These are phyloP conservation scores for Leptodactylus fuscus DNA, from an alignment of 2,113 vertebrate genomes.

Conservation along the genomic window DNA sequence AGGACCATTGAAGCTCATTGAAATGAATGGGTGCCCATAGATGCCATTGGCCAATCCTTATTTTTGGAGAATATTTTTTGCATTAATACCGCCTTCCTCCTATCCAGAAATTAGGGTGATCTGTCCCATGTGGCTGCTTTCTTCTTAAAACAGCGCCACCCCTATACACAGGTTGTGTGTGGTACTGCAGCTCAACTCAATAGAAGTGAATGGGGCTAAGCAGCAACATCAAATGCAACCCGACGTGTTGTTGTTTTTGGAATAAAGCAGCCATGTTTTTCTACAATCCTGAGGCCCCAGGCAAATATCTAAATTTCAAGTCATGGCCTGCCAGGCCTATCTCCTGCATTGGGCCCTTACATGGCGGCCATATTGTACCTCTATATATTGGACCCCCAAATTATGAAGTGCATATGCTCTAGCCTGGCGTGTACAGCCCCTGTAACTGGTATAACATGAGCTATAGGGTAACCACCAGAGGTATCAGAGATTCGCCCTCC, in stretches of 20 bases:
- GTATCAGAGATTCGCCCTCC: no score
- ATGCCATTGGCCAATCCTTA: not conserved
- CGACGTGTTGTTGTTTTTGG: not conserved
- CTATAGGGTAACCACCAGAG: no score
- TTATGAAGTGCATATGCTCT: no score
- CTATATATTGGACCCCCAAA: no score
- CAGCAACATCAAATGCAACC: not conserved
- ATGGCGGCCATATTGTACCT: no score
- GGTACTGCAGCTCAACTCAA: not conserved
- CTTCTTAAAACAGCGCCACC: not conserved
- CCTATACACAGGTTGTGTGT: not conserved
- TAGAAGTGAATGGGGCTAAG: not conserved
- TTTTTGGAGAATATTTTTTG: not conserved
- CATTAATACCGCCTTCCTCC: not conserved
- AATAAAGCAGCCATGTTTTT: not conserved
- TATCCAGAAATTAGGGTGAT: not conserved
- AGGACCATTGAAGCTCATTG: not conserved
- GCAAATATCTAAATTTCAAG: no score
- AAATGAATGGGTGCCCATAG: no score
- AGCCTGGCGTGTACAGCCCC: no score
- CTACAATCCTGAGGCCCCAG: not conserved
- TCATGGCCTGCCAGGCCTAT: no score
- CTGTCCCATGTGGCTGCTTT: not conserved
- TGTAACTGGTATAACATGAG: no score
- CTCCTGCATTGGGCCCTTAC: not conserved